phyloP scores from a whole-genome alignment of 2,888 invertebrate genomes.

The Stenoptilia bipunctidactyla region DNA sequence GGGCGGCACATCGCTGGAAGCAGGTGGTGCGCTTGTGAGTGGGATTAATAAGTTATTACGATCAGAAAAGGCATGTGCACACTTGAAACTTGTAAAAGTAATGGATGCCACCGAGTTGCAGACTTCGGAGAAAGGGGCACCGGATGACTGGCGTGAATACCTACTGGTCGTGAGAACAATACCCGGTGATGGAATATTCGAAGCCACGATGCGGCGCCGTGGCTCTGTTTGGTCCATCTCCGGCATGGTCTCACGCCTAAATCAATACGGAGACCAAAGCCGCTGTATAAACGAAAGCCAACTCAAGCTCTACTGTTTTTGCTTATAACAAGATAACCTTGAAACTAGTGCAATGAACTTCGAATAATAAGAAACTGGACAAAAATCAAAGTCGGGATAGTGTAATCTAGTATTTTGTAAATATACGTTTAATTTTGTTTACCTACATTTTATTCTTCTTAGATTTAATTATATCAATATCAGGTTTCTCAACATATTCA shows the following conservation, averaged over 20 bases:
- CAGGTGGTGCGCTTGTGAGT: constrained; percentile 72
- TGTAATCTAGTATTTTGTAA: too few relatives aligned
- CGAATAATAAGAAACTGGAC: too few relatives aligned
- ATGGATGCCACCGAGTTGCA: constrained; percentile 76
- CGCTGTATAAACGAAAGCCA: constrained; percentile 80
- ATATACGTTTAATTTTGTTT: too few relatives aligned
- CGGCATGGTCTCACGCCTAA: constrained; percentile 83
- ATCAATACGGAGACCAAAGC: constrained; percentile 85
- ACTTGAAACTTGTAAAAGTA: constrained; percentile 72
- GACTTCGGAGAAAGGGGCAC: constrained; percentile 42
- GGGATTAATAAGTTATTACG: constrained; percentile 75
- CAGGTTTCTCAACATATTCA: too few relatives aligned
- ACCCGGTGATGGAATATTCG: constrained; percentile 82
- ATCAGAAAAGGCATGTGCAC: constrained; percentile 75
- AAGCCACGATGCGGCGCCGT: constrained; percentile 77
- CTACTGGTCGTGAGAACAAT: constrained; percentile 73
- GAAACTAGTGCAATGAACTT: too few relatives aligned
- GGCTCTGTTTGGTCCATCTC: constrained; percentile 56
- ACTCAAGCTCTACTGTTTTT: constrained; percentile 84
- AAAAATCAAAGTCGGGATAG: too few relatives aligned
- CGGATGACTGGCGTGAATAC: constrained; percentile 67
- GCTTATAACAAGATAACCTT: too few relatives aligned
- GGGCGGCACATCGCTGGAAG: constrained; percentile 66
- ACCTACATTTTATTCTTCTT: too few relatives aligned
- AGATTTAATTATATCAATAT: too few relatives aligned